Evolutionary conservation across 2,888 invertebrate species (phyloP).

Genomic region (Pseudolycoriella hygida): DNA sequence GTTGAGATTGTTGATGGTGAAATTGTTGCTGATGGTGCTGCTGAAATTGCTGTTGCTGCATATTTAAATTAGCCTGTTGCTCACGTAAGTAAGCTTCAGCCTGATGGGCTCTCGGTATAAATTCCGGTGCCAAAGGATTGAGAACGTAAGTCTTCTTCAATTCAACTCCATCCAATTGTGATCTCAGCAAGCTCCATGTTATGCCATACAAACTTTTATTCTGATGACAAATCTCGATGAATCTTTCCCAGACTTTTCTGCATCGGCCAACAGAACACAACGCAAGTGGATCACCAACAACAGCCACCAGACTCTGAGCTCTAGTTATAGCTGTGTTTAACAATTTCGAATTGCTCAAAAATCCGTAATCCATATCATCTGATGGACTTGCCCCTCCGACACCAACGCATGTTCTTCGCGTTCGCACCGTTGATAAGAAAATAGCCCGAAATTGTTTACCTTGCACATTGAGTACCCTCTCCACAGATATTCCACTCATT

Average conservation of each 20-base stretch:
- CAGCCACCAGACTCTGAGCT: constrained; percentile 65
- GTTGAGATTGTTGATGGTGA: background rate
- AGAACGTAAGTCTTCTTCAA: constrained; percentile 55
- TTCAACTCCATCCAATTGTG: constrained; percentile 54
- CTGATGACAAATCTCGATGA: constrained; percentile 51
- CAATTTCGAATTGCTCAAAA: constrained; percentile 63
- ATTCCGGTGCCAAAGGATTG: constrained; percentile 69
- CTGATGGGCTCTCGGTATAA: constrained; percentile 44
- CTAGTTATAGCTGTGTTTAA: constrained; percentile 69
- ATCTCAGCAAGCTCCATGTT: constrained; percentile 46
- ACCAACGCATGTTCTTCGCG: constrained; percentile 48
- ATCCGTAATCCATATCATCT: constrained; percentile 57
- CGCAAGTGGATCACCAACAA: constrained; percentile 71
- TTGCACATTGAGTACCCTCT: constrained; percentile 68
- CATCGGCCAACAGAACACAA: constrained; percentile 65
- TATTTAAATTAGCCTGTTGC: constrained; percentile 20
- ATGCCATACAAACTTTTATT: constrained; percentile 54
- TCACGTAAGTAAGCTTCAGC: constrained; percentile 31
- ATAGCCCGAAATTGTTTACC: constrained; percentile 75
- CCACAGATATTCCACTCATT: constrained; percentile 59
- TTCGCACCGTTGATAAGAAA: constrained; percentile 56
- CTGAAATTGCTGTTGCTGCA: background rate
- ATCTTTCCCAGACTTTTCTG: constrained; percentile 64
- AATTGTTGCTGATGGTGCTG: background rate
- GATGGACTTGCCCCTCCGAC: constrained; percentile 20